Base-by-base conservation (phyloP, 2,113 vertebrate species). In the Polypterus senegalus region DNA sequence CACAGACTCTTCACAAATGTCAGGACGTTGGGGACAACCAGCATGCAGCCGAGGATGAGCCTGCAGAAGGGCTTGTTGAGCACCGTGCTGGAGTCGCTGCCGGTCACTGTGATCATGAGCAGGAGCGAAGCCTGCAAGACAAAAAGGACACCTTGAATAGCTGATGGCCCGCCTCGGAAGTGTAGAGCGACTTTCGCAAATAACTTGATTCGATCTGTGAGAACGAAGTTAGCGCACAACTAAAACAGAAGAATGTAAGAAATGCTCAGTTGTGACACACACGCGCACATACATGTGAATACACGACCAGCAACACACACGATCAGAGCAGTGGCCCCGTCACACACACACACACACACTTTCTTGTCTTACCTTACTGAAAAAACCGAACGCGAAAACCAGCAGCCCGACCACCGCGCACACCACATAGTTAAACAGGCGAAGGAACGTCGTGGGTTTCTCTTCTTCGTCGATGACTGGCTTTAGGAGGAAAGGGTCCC, bases 351-450 rank as follows among this genome's bases (percentile, higher is more conserved):
- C 27, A 27, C 27, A 27, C 27, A 27, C 27, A 27, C 27, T 27
- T 27, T 27, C 27, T 51, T 44, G 57, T 27, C 47, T 46, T 63
- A 76, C 82, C 78, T 84, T 82, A 69, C 81, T 84, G 3, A 81
- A 74, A 0, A 83, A 5, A 0, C 77, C 78, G 9, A 69, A 46
- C 27, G 64, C 69, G 62, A 83, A 80, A n/a, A 80, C 77, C 3
- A 72, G 5, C 4, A 77, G 0, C 4, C 53, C 59, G 3, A 75
- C 64, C 2, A 65, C 0, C 44, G 5, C 53, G 7, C 79, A 62
- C 10, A 46, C 7, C 4, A 81, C 8, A 11, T 67, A 60, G 58
- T 66, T 71, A 0, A 82, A n/a, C 0, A 79, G 55, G 10, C 58
- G 73, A 10, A 75, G 51, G 6, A 73, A 4, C 53, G 82, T 84